Conservation (phyloP, 2,797 vertebrate species). For the Tragopan temminckii region DNA sequence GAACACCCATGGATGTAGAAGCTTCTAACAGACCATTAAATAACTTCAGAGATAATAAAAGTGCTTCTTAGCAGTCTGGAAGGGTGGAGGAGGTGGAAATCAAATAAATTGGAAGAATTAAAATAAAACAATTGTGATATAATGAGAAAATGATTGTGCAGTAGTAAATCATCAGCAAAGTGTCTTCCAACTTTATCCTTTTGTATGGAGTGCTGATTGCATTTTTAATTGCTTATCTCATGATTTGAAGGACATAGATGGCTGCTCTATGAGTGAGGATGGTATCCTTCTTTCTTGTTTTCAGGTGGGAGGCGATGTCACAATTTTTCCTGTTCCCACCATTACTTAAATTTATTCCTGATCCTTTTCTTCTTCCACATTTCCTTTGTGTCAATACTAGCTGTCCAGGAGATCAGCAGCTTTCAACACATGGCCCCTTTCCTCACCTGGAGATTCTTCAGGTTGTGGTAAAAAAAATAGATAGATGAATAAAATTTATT, state of each 20-base stretch:
- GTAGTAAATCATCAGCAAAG: background rate
- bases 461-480: too few relatives aligned
- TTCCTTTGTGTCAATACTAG: background rate
- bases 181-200: background rate
- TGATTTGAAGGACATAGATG: background rate
- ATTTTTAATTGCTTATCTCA: background rate
- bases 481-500: background rate
- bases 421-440: background rate
- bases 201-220: background rate
- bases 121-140: fast-evolving
- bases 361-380: background rate
- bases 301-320: background rate
- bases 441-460: background rate
- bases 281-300: background rate
- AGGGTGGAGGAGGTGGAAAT: background rate
- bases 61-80: background rate
- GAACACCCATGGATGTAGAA: background rate
- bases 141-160: background rate
- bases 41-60: background rate
- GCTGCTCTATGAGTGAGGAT: background rate
- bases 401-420: background rate
- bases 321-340: background rate
- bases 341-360: background rate
- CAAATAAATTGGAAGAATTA: background rate
- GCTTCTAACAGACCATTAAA: background rate